Base-by-base conservation (phyloP, 2,888 invertebrate species). In the Acleris cristana region DNA sequence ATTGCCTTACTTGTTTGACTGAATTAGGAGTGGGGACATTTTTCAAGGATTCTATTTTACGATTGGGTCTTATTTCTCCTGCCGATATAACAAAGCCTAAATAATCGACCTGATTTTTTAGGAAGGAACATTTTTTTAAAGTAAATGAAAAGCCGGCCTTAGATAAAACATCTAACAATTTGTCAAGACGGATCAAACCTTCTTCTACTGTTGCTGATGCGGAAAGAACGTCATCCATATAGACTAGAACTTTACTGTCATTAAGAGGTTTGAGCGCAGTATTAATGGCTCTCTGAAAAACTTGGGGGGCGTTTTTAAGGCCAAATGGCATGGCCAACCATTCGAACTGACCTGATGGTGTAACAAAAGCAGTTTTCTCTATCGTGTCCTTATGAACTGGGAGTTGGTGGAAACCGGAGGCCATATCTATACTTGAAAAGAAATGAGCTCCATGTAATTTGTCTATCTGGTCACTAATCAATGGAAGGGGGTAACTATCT, bases 221-320 rank as follows among this genome's bases (percentile, higher is more conserved):
- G 8, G 55, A 49, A 4, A 64, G 19, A n/a, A 64, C 16, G n/a
- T 69, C 64, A 30, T 69, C 69, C 3, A 65, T 21, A 40, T 69
- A 69, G 1, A 23, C 23, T 3, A 69, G 23, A 0, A 49, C 64
- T 21, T 21, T 21, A 2, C 21, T 21, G 2, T 21, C 21, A 21
- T 2, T 21, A 59, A 57, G 49, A 6, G 14, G 12, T n/a, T 65
- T 63, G 3, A 73, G 40, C 0, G 73, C 73, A 0, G 65, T 71
- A 7, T 52, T 68, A 12, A 73, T 69, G 0, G 69, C 67, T 8
- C 71, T 44, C 54, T 74, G 73, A 30, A 52, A 73, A 2, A 72
- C 72, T 51, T 71, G 71, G 0, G 70, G 21, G 21, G 21, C 21
- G 21, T 21, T 21, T 21, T 21, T 21, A 2, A 21, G 21, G 2